These are phyloP conservation scores for Cerastoderma edule DNA, from an alignment of 2,888 invertebrate species.

Conservation along the genomic window DNA sequence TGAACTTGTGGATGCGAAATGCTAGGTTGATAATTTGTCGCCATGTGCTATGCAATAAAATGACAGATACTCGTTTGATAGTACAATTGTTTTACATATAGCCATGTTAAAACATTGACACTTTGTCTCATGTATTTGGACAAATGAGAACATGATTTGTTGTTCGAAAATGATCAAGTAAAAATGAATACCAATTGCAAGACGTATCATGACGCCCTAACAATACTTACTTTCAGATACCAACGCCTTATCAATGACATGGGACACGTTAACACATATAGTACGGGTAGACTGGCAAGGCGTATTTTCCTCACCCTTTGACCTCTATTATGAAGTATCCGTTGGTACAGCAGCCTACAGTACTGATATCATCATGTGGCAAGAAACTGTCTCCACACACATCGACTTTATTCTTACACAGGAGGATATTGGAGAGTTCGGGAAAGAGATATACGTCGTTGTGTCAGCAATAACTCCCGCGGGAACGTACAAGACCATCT, in stretches of 20 bases:
- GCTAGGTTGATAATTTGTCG: neutral
- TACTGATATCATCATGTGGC: conserved; percentile 34
- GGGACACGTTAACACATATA: conserved; percentile 2
- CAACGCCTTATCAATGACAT: neutral
- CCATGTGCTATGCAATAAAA: too few species aligned
- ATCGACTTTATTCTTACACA: conserved; percentile 28
- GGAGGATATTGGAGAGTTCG: conserved; percentile 25
- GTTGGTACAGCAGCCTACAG: conserved; percentile 22
- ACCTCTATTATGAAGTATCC: conserved; percentile 38
- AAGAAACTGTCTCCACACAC: conserved; percentile 28
- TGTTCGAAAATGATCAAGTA: too few species aligned
- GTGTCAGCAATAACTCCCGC: conserved; percentile 20
- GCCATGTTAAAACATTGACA: too few species aligned
- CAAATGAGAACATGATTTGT: too few species aligned
- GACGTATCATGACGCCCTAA: too few species aligned
- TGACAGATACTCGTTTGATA: too few species aligned
- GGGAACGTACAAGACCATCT: conserved; percentile 13
- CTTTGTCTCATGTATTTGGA: too few species aligned
- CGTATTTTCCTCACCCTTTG: conserved; percentile 22
- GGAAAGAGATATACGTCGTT: conserved; percentile 20
- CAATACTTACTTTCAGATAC: conserved; percentile 16
- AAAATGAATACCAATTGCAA: too few species aligned
- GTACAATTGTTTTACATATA: too few species aligned
- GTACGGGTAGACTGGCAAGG: conserved; percentile 28
- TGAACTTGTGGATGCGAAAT: neutral